Conservation (phyloP, 2,888 invertebrate genomes). For the Neoitamus cyanurus region DNA sequence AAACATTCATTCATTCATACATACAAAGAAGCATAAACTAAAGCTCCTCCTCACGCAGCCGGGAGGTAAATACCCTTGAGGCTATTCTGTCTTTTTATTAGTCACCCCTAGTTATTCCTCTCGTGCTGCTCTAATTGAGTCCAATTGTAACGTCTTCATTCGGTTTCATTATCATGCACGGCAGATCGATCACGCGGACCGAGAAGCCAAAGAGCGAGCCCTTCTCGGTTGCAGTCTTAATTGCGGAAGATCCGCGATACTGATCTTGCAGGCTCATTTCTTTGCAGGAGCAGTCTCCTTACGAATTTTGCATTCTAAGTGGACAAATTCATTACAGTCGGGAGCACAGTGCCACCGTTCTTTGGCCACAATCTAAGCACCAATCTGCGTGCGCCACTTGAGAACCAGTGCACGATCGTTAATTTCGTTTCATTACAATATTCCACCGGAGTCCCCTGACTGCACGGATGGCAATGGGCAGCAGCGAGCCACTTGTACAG, state of each 20-base stretch:
- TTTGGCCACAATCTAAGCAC: background rate
- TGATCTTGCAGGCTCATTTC: constrained; percentile 30
- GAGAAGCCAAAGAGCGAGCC: background rate
- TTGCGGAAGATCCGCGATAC: constrained; percentile 18
- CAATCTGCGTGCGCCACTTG: constrained; percentile 27
- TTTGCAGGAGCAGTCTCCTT: background rate
- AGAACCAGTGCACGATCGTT: constrained; percentile 38
- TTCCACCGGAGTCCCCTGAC: background rate
- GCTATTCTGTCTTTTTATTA: background rate
- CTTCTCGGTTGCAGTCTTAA: constrained; percentile 17
- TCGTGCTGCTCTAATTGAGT: background rate
- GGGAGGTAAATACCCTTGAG: background rate
- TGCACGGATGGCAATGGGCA: background rate
- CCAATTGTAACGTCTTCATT: constrained; percentile 41
- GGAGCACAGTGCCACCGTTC: constrained; percentile 21
- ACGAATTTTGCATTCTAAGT: constrained; percentile 43
- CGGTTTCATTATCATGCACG: constrained; percentile 21
- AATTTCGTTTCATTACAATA: constrained; percentile 42
- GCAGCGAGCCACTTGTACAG: background rate
- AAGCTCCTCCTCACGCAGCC: background rate
- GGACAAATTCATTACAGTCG: constrained; percentile 40
- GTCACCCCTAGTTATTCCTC: background rate
- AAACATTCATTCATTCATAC: background rate
- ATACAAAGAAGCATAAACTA: background rate
- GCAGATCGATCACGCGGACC: constrained; percentile 29